Base-by-base conservation (phyloP, 2,888 invertebrate genomes). In the Venustoraphidia nigricollis region DNA sequence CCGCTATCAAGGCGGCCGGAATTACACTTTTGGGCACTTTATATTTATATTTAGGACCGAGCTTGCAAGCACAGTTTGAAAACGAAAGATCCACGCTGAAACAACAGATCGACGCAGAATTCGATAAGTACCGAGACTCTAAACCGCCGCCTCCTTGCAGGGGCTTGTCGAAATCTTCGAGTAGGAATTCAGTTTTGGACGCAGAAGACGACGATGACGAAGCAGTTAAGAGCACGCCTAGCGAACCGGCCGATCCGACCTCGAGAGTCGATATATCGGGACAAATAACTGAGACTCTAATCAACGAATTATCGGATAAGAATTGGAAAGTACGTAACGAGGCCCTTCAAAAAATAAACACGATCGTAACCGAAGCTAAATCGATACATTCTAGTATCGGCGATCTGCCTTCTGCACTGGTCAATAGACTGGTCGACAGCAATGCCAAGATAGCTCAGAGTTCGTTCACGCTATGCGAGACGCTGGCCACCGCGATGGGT, bases 281-380 rank as follows among this genome's bases (percentile, higher is more conserved):
- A 4, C 83, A 85, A 56, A 83, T 95, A 52, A 91, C 90, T 0
- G 87, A 89, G 55, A 67, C 79, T 0, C 67, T 95, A 1, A 66
- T 94, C 3, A 79, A 75, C 8, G 90, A 94, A 65, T 72, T 93
- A 55, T 74, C 78, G 17, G 91, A 93, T 64, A 92, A 90, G 66
- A 90, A 90, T 67, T 96, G 95, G 95, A 95, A 95, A 73, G 83
- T 82, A 6, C 73, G 87, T 50, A 81, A 79, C 56, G 87, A 88
- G 66, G 86, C 79, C 1, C 61, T 89, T 14, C 77, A 76, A 54
- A 85, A 86, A 66, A 68, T 91, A 11, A 77, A 73, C 48, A 72
- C 71, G 1, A 80, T 91, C 40, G 69, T 92, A 36, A 74, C 68
- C 13, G 87, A 82, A 46, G 83, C 87, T 0, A 82, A 86, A 55